Percentiles rank a stretch among this genome's conserved stretches.
These are phyloP conservation scores for Dynastes grantii DNA, from an alignment of 2,888 invertebrate genomes.

Conservation along the genomic window DNA sequence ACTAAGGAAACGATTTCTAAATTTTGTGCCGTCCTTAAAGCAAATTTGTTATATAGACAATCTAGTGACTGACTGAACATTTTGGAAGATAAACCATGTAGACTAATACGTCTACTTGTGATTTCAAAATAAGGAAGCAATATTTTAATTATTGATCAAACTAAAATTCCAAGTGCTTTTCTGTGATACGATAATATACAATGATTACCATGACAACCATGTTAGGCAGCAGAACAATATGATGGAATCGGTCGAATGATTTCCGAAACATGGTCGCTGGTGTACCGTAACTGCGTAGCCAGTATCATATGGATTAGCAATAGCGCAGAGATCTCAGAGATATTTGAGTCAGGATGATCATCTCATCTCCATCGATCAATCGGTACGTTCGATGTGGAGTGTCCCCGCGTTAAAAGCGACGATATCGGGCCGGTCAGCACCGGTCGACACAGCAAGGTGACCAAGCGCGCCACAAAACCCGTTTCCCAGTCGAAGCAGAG, in stretches of 20 bases:
- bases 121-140: not conserved
- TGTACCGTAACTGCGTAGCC: not conserved
- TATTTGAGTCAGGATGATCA: constrained; percentile 28
- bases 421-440: constrained; percentile 29
- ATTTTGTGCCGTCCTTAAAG: too few relatives aligned
- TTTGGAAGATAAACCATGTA: too few relatives aligned
- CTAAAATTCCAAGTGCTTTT: not conserved
- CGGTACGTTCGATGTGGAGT: constrained; percentile 1
- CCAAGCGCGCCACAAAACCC: constrained; percentile 45
- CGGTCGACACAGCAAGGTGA: constrained; percentile 41
- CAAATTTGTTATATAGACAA: too few relatives aligned
- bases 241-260: not conserved
- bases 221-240: constrained; percentile 4
- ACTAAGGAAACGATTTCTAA: too few relatives aligned
- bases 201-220: constrained; percentile 15
- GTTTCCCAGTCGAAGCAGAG: constrained; percentile 33
- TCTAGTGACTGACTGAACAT: too few relatives aligned
- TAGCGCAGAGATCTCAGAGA: not conserved
- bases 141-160: constrained; percentile 1
- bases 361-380: constrained; percentile 42
- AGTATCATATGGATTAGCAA: not conserved
- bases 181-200: not conserved
- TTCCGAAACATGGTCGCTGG: not conserved
- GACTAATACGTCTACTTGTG: too few relatives aligned
- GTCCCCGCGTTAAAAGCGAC: constrained; percentile 36